Percentiles rank a stretch among this genome's conserved stretches.
These are phyloP conservation scores for Sylvia atricapilla DNA, from an alignment of 2,113 vertebrate genomes.

Conservation along the genomic window DNA sequence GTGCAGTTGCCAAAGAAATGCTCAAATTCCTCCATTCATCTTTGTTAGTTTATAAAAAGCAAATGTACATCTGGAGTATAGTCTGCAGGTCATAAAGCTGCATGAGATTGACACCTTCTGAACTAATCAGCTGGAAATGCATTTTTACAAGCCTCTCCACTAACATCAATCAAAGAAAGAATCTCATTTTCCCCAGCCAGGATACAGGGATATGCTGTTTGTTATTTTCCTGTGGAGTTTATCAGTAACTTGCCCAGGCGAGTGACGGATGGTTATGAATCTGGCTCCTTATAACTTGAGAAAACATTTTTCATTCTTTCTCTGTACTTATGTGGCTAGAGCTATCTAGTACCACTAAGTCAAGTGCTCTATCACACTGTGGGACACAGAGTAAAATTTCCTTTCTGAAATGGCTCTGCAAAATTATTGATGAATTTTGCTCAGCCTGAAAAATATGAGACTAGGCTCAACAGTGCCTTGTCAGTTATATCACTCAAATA, in stretches of 20 bases:
- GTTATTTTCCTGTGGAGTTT: slow-evolving; percentile 80
- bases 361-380: slow-evolving; percentile 48
- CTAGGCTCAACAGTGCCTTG: background rate
- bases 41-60: slow-evolving; percentile 90
- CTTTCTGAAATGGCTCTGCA: slow-evolving; percentile 36
- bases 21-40: slow-evolving; percentile 79
- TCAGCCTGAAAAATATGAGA: slow-evolving; percentile 21
- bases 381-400: slow-evolving; percentile 42
- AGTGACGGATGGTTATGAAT: slow-evolving; percentile 82
- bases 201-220: slow-evolving; percentile 73
- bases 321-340: slow-evolving; percentile 47
- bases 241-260: slow-evolving; percentile 77
- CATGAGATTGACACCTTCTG: slow-evolving; percentile 80
- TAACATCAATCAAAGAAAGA: slow-evolving; percentile 81
- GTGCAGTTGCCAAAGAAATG: slow-evolving; percentile 67
- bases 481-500: slow-evolving; percentile 14
- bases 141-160: slow-evolving; percentile 81
- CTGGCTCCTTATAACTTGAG: slow-evolving; percentile 70
- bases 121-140: slow-evolving; percentile 86
- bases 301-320: slow-evolving; percentile 77
- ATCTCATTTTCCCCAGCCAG: slow-evolving; percentile 82
- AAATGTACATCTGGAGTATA: slow-evolving; percentile 80
- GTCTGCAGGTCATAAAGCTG: slow-evolving; percentile 81
- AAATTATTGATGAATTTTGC: slow-evolving; percentile 58
- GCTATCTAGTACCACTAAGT: slow-evolving; percentile 57